phyloP scores from a whole-genome alignment of 1,140 invertebrate genomes.

The Neuroterus valhalla region DNA sequence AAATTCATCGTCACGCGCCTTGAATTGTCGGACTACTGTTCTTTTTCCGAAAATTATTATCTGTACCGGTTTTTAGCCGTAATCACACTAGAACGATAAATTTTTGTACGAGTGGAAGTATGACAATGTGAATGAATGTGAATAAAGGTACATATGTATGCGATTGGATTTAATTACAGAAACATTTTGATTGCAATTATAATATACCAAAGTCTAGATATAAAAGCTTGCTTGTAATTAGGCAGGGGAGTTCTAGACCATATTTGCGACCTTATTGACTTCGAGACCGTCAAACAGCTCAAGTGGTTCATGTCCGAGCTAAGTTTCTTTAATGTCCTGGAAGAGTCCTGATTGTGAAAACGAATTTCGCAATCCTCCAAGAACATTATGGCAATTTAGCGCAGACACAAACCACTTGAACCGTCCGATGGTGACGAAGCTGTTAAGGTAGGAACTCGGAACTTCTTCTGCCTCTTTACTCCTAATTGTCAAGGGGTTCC shows the following conservation, averaged over 20 bases:
- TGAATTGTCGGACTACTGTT: slow-evolving; percentile 1
- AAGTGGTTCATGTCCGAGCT: too few relatives aligned
- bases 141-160: slow-evolving; percentile 38
- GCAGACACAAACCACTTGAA: too few relatives aligned
- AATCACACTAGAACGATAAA: slow-evolving; percentile 37
- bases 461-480: too few relatives aligned
- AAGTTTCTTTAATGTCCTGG: too few relatives aligned
- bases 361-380: too few relatives aligned
- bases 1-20: slow-evolving; percentile 37
- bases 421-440: too few relatives aligned
- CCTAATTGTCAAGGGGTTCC: slow-evolving; percentile 23
- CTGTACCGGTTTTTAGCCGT: slow-evolving; percentile 19
- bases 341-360: too few relatives aligned
- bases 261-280: too few relatives aligned
- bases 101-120: slow-evolving; percentile 33
- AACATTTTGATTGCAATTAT: slow-evolving; percentile 39
- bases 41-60: slow-evolving; percentile 32
- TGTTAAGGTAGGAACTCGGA: too few relatives aligned
- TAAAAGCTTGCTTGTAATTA: slow-evolving; percentile 29
- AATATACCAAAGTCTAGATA: slow-evolving; percentile 27
- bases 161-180: slow-evolving; percentile 62
- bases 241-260: too few relatives aligned
- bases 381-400: too few relatives aligned
- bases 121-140: slow-evolving; percentile 33
- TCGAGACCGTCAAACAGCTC: too few relatives aligned